Conservation (phyloP, 2,888 invertebrate species). For the Ennomos fuscantarius region DNA sequence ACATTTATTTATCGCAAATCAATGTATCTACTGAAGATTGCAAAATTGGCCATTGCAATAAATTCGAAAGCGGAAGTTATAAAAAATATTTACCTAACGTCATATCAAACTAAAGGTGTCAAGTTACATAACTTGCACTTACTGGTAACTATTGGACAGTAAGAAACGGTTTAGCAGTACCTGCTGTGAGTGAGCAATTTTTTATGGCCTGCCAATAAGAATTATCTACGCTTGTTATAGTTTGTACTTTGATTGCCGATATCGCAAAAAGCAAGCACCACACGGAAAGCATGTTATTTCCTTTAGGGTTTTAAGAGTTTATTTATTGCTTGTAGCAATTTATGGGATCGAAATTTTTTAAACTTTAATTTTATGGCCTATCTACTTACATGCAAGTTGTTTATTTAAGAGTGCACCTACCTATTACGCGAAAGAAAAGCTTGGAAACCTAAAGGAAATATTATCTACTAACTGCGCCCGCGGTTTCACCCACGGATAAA, state of each 20-base stretch:
- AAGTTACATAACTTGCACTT: conserved; percentile 32
- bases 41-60: conserved; percentile 38
- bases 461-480: too few relatives aligned
- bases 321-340: too few relatives aligned
- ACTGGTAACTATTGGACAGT: conserved; percentile 24
- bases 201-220: conserved; percentile 21
- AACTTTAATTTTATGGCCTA: too few relatives aligned
- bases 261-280: too few relatives aligned
- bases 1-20: conserved; percentile 18
- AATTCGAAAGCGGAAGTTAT: conserved; percentile 43
- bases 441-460: too few relatives aligned
- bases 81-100: conserved; percentile 44
- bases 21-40: conserved; percentile 16
- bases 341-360: too few relatives aligned
- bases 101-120: conserved; percentile 41
- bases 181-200: conserved; percentile 11
- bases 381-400: too few relatives aligned
- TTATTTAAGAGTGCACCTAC: too few relatives aligned
- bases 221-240: conserved; percentile 20
- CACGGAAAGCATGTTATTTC: too few relatives aligned
- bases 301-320: too few relatives aligned
- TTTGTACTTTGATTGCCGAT: conserved; percentile 1
- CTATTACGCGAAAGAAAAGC: too few relatives aligned
- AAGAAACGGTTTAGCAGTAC: conserved; percentile 30
- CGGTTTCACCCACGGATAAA: too few relatives aligned